Evolutionary conservation across 2,797 vertebrate species (phyloP).

Genomic region (Streptopelia turtur): DNA sequence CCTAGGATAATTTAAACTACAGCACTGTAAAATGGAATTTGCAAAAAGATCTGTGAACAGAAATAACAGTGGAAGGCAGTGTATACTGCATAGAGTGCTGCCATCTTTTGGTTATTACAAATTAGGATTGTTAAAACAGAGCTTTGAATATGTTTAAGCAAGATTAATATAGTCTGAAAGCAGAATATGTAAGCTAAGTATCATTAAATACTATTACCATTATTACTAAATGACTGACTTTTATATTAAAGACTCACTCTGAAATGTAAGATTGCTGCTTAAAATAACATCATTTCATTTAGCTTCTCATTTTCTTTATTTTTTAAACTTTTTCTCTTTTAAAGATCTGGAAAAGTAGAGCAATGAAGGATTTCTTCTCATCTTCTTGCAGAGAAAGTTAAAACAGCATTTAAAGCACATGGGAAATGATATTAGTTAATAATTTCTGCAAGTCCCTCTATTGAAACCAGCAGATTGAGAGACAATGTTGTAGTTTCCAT

Average conservation of each 20-base stretch:
- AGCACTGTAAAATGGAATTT: slow-evolving; percentile 32
- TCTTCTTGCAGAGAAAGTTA: neutral
- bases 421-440: neutral
- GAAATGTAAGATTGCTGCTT: neutral
- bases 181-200: neutral
- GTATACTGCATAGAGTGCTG: slow-evolving; percentile 48
- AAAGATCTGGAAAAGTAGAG: neutral
- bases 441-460: neutral
- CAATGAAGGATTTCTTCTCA: slow-evolving; percentile 17
- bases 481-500: neutral
- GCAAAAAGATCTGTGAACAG: neutral
- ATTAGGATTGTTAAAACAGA: slow-evolving; percentile 34
- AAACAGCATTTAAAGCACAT: neutral
- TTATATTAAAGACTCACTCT: neutral
- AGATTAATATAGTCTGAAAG: slow-evolving; percentile 8
- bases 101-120: slow-evolving; percentile 64
- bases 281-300: neutral
- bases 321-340: neutral
- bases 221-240: neutral
- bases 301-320: neutral
- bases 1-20: neutral
- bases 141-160: neutral
- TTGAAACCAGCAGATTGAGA: neutral
- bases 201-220: neutral
- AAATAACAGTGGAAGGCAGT: neutral